Percentiles rank a stretch among this genome's conserved stretches.
Conservation (phyloP, 23 tunicate species). For the Oikopleura dioica region DNA sequence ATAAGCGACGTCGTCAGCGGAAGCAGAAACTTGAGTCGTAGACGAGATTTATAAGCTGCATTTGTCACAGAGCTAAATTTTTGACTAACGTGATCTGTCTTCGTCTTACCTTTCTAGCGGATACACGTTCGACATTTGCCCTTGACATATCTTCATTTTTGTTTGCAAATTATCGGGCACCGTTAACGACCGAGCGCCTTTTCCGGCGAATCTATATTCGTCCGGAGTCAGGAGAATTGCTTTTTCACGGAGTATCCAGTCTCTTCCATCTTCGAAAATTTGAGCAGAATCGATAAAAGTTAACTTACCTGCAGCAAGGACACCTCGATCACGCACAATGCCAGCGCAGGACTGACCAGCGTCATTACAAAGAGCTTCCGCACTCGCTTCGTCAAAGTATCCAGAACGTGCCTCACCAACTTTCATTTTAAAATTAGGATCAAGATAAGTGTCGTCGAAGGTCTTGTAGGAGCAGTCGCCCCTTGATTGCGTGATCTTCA, state of each 20-base stretch:
- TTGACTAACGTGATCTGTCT: not conserved
- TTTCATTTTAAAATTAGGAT: not conserved
- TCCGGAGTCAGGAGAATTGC: not conserved
- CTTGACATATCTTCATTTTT: too few relatives aligned
- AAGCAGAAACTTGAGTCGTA: not conserved
- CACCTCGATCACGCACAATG: not conserved
- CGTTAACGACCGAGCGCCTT: too few relatives aligned
- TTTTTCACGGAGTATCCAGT: not conserved
- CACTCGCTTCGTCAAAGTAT: not conserved
- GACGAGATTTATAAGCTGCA: not conserved
- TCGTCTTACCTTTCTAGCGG: too few relatives aligned
- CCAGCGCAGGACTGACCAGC: not conserved
- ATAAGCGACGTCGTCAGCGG: not conserved
- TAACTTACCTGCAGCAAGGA: too few relatives aligned
- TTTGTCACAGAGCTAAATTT: not conserved
- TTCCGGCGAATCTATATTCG: too few relatives aligned
- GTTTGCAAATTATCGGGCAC: too few relatives aligned
- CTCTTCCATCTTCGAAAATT: not conserved
- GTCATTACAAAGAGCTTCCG: not conserved
- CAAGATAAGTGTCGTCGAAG: not conserved
- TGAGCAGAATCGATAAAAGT: too few relatives aligned
- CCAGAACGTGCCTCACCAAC: not conserved
- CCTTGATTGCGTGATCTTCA: too few relatives aligned
- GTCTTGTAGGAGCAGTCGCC: not conserved
- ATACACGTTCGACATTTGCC: too few relatives aligned